Evolutionary conservation across 2,888 invertebrate species (phyloP).

Genomic region (Rotaria sp.): DNA sequence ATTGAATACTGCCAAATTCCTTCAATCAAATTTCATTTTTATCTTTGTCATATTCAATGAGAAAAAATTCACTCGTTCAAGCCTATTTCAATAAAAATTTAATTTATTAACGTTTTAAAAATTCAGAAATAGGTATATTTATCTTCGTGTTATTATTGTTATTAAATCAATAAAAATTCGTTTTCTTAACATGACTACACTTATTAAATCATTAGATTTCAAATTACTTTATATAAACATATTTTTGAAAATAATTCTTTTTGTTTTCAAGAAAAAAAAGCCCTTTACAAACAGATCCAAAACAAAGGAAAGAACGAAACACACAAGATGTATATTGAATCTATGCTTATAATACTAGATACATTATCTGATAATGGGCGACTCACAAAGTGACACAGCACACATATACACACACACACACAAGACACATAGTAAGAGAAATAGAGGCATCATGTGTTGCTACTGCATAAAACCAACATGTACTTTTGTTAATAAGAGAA

Average conservation of each 20-base stretch:
- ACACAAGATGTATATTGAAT: constrained; percentile 5
- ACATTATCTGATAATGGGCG: constrained; percentile 18
- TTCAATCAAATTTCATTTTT: background rate
- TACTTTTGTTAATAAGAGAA: background rate
- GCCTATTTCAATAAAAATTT: too few relatives aligned
- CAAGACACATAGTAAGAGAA: background rate
- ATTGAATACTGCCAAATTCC: background rate
- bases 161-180: too few relatives aligned
- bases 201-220: too few relatives aligned
- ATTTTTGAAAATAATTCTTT: background rate
- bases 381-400: background rate
- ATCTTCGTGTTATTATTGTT: background rate
- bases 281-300: background rate
- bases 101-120: too few relatives aligned
- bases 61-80: too few relatives aligned
- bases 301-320: background rate
- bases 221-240: too few relatives aligned
- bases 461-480: background rate
- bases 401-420: background rate
- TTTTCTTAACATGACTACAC: too few relatives aligned
- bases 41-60: too few relatives aligned
- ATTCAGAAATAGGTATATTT: background rate
- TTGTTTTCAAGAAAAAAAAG: background rate
- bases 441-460: background rate
- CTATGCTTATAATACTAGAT: constrained; percentile 13